Evolutionary conservation across 2,113 vertebrate species (phyloP).

Genomic region (Chamaetylas fuelleborni): DNA sequence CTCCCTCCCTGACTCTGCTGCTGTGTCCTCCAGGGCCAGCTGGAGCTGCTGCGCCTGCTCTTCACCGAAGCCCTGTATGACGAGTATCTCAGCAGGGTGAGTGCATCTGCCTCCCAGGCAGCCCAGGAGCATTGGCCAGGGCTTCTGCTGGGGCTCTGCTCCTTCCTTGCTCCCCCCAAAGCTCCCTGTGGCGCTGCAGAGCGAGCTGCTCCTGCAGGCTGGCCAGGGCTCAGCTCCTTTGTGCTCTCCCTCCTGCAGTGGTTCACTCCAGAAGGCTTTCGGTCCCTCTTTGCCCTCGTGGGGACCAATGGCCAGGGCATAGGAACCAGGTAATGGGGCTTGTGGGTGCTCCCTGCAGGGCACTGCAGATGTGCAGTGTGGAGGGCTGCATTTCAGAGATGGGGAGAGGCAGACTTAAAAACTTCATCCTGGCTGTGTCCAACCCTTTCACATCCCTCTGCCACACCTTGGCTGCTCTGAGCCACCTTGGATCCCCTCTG

Average conservation of each 20-base stretch:
- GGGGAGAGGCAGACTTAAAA: background rate
- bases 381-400: background rate
- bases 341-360: background rate
- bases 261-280: constrained; percentile 95
- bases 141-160: background rate
- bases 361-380: background rate
- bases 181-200: background rate
- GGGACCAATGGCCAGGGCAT: constrained; percentile 98
- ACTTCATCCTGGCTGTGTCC: background rate
- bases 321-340: constrained; percentile 85
- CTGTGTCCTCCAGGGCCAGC: constrained; percentile 80
- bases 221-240: background rate
- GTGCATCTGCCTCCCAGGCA: background rate
- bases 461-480: background rate
- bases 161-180: background rate
- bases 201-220: background rate
- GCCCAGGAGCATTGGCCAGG: background rate
- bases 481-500: background rate
- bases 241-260: constrained; percentile 79
- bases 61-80: constrained; percentile 89
- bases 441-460: background rate
- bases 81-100: constrained; percentile 86
- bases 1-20: background rate
- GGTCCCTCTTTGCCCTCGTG: constrained; percentile 91
- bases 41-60: constrained; percentile 83